These are phyloP conservation scores for Amphimedon queenslandica DNA, from an alignment of 37 sponge, comb jelly and placozoan species.

Conservation along the genomic window DNA sequence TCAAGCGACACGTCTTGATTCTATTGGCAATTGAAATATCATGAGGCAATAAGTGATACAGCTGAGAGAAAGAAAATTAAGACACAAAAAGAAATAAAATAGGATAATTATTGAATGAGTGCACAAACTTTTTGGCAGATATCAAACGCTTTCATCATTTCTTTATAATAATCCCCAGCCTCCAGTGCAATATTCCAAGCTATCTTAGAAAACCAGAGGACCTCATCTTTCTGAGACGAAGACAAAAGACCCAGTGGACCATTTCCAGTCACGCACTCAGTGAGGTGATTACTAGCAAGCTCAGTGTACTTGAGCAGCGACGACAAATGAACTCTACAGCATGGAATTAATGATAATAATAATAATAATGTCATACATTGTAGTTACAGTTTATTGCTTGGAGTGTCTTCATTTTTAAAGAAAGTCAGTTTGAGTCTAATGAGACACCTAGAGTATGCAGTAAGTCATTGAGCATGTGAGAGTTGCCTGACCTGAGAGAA, in stretches of 20 bases:
- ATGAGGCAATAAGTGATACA: slow-evolving; percentile 11
- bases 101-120: background rate
- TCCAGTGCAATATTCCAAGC: slow-evolving; percentile 88
- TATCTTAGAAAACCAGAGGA: slow-evolving; percentile 71
- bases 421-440: slow-evolving; percentile 67
- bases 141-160: slow-evolving; percentile 59
- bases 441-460: slow-evolving; percentile 41
- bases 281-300: background rate
- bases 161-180: slow-evolving; percentile 36
- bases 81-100: background rate
- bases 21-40: slow-evolving; percentile 26
- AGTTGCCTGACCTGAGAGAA: slow-evolving; percentile 45
- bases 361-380: background rate
- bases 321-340: background rate
- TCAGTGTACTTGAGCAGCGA: slow-evolving; percentile 15
- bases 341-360: too few species aligned
- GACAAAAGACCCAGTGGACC: background rate
- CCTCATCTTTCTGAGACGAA: slow-evolving; percentile 46
- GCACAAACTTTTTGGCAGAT: slow-evolving; percentile 44
- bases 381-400: slow-evolving; percentile 13
- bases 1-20: slow-evolving; percentile 73
- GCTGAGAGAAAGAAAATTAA: slow-evolving; percentile 7
- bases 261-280: slow-evolving; percentile 1
- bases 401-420: slow-evolving; percentile 22
- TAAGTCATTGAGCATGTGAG: background rate